A percentile compares a stretch with the other conserved stretches of the same genome.
Evolutionary conservation across 2,888 invertebrate genomes (phyloP).

Genomic region (Mylabris sibirica): DNA sequence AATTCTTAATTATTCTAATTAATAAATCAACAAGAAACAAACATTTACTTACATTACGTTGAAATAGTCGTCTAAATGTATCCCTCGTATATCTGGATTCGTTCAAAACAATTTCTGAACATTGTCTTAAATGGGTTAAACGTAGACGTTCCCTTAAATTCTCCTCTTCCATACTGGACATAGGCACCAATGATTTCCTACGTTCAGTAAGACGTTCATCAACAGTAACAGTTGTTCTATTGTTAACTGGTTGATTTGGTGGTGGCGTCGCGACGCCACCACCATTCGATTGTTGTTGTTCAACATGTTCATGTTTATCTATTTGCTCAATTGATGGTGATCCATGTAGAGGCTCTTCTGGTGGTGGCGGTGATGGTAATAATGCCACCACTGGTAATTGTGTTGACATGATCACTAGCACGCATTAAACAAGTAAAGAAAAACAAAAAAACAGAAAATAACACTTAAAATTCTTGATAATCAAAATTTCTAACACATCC

Average conservation of each 20-base stretch:
- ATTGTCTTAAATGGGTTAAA: constrained; percentile 69
- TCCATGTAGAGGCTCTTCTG: constrained; percentile 25
- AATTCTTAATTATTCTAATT: too few species aligned
- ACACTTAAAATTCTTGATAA: constrained; percentile 7
- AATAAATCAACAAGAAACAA: too few species aligned
- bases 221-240: constrained; percentile 38
- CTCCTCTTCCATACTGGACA: constrained; percentile 77
- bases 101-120: constrained; percentile 70
- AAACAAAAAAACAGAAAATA: not conserved
- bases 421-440: constrained; percentile 25
- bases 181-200: constrained; percentile 55
- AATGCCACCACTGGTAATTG: constrained; percentile 22
- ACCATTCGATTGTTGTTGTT: constrained; percentile 26
- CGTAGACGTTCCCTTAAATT: constrained; percentile 70
- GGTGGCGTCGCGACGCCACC: constrained; percentile 40
- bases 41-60: constrained; percentile 72
- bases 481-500: constrained; percentile 12
- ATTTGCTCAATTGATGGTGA: constrained; percentile 11
- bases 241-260: constrained; percentile 29
- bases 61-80: constrained; percentile 70
- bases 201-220: constrained; percentile 49
- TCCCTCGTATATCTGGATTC: constrained; percentile 72
- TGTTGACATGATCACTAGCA: constrained; percentile 33
- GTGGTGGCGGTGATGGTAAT: constrained; percentile 22
- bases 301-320: constrained; percentile 16